phyloP scores from a whole-genome alignment of 2,797 vertebrate species.

The Enteromius viviparus region DNA sequence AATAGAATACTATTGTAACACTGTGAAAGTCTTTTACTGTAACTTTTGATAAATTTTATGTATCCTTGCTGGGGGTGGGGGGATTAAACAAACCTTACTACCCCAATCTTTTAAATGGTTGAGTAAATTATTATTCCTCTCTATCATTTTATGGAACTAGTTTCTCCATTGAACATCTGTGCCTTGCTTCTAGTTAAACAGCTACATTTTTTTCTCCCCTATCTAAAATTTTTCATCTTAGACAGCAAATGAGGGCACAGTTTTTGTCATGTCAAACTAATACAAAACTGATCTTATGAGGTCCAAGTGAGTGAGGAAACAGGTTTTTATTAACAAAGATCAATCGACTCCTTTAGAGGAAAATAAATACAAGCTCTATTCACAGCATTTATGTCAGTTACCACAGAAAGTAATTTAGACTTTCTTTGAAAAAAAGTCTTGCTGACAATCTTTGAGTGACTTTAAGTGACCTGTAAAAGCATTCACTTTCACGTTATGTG shows the following conservation, averaged over 20 bases:
- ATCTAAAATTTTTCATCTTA: not conserved
- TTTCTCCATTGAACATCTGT: not conserved
- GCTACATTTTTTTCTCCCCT: not conserved
- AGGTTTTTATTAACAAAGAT: slow-evolving; percentile 15
- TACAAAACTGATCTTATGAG: not conserved
- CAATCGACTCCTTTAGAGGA: not conserved
- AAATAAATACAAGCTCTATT: not conserved
- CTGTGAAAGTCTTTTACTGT: not conserved
- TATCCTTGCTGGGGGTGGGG: not conserved
- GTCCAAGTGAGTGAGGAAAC: slow-evolving; percentile 1
- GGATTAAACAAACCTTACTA: not conserved
- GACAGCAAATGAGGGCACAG: not conserved
- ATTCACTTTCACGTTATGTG: not conserved
- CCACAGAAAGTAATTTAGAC: not conserved
- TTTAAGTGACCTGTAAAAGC: not conserved
- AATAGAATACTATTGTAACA: not conserved
- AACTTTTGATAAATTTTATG: not conserved
- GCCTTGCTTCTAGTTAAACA: not conserved
- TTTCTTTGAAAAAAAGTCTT: not conserved
- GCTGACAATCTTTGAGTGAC: not conserved
- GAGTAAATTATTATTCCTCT: not conserved
- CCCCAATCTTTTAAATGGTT: not conserved
- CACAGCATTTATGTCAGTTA: slow-evolving; percentile 5
- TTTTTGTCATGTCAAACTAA: not conserved
- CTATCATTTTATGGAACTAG: not conserved